Evolutionary conservation across 35 echinoderm and acorn worm genomes (phyloP), one percentile per base, ranked within the genome.

Genomic region (Lytechinus variegatus): DNA sequence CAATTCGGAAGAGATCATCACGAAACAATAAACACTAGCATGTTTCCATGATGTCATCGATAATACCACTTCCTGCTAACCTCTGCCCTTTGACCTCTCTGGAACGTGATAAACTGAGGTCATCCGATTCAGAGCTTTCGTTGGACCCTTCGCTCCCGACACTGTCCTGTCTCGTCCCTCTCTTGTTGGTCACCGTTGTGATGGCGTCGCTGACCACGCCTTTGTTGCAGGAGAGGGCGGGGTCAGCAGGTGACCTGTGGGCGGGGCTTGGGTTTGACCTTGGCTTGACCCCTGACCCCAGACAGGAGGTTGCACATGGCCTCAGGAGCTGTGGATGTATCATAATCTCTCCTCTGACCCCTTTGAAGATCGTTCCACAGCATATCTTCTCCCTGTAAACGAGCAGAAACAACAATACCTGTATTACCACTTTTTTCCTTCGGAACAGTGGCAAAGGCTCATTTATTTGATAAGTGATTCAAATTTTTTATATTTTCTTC

Each of bases 301-400:
- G 61, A 94, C 97, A 98, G 52, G 96, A 96, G 86, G 94, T 97
- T 1, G 95, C 61, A 54, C 98, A 99, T 13, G 98, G 98, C 94
- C 95, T 97, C 8, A 99, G 94, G 27, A 99, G 96, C 52, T 97
- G 97, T 27, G 98, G 98, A 27, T 99, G 96, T n/a, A 98, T 91
- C 44, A 99, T 93, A 16, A 98, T 97, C 91, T 99, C 98, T 8
- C 98, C 98, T 54, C 95, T 54, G 9, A 95, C 89, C 54, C 98
- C 98, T 56, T 97, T 98, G 97, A 99, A 99, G 60, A 99, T 99
- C 19, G 96, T 98, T 72, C 98, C 98, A 61, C 98, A 99, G 60
- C 98, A 99, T 16, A 97, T 95, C 56, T 98, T 96, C 61, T 99
- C 98, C 94, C 98, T 99, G 90, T 24, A n/a, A 79, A 71, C 19